Conservation (phyloP, 2,797 vertebrate species). For the Lutjanus argentimaculatus region DNA sequence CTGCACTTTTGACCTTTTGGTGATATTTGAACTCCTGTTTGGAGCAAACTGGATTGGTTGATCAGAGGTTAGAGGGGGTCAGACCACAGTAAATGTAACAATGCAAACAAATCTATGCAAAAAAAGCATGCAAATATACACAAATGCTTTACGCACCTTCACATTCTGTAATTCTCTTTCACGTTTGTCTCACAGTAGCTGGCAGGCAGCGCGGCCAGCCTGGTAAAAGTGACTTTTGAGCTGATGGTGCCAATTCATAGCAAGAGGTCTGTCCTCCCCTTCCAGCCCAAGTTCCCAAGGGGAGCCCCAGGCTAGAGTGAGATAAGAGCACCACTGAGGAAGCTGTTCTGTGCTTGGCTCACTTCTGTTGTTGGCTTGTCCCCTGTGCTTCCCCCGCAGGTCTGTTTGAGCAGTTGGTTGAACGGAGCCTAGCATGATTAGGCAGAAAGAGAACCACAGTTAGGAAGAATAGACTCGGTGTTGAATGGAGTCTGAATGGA, state of each 20-base stretch:
- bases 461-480: constrained; percentile 36
- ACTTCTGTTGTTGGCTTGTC: constrained; percentile 61
- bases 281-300: constrained; percentile 53
- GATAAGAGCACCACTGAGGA: constrained; percentile 71
- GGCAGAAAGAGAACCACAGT: constrained; percentile 50
- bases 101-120: constrained; percentile 2
- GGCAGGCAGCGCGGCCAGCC: constrained; percentile 15
- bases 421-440: constrained; percentile 63
- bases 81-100: background rate
- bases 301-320: constrained; percentile 61
- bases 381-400: constrained; percentile 49
- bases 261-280: constrained; percentile 23
- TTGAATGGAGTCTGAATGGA: constrained; percentile 8
- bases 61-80: background rate
- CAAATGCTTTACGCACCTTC: background rate
- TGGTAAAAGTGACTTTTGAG: constrained; percentile 57
- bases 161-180: constrained; percentile 7
- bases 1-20: constrained; percentile 53
- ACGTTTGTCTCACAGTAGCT: constrained; percentile 17
- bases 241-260: constrained; percentile 47
- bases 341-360: constrained; percentile 64
- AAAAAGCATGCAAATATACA: constrained; percentile 9
- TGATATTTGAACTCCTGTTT: constrained; percentile 17
- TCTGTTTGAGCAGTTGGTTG: constrained; percentile 60
- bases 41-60: constrained; percentile 3